Percentiles rank a stretch among this genome's conserved stretches.
These are phyloP conservation scores for Lanistes nyassanus DNA, from an alignment of 1,140 invertebrate species.

Conservation along the genomic window DNA sequence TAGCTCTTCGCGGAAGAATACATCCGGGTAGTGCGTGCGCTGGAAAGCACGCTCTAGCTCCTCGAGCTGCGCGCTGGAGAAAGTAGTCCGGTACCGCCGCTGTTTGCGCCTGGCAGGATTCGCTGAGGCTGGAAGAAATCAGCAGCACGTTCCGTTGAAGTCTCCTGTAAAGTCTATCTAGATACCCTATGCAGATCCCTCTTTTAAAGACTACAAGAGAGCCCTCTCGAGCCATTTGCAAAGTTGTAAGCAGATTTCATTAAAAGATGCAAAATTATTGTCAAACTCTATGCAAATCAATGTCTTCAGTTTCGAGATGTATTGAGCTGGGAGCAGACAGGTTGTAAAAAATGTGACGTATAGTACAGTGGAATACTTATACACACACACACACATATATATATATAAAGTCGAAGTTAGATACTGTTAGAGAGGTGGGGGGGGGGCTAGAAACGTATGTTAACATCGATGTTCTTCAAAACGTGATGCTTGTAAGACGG, in stretches of 20 bases:
- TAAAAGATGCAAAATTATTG: not conserved
- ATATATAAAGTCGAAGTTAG: too few relatives aligned
- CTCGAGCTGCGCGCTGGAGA: constrained; percentile 63
- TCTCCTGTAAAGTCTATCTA: not conserved
- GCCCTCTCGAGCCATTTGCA: not conserved
- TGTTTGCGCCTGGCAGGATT: constrained; percentile 46
- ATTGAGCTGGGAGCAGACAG: too few relatives aligned
- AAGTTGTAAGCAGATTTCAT: not conserved
- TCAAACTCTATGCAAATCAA: too few relatives aligned
- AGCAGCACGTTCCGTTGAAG: not conserved
- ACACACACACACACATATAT: too few relatives aligned
- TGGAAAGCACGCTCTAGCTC: constrained; percentile 64
- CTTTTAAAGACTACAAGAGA: not conserved
- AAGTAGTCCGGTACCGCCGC: constrained; percentile 63
- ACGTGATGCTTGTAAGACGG: too few relatives aligned
- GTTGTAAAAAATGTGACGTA: too few relatives aligned
- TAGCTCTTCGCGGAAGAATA: constrained; percentile 62
- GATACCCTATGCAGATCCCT: not conserved
- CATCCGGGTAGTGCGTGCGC: constrained; percentile 66
- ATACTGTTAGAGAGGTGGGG: too few relatives aligned
- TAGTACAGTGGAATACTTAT: too few relatives aligned
- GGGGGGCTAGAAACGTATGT: too few relatives aligned
- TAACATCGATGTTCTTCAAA: too few relatives aligned
- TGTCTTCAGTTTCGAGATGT: too few relatives aligned
- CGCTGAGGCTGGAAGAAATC: constrained; percentile 6